Percentiles rank a stretch among this genome's conserved stretches.
Evolutionary conservation across 1,140 invertebrate species (phyloP).

Genomic region (Sesamia nonagrioides): DNA sequence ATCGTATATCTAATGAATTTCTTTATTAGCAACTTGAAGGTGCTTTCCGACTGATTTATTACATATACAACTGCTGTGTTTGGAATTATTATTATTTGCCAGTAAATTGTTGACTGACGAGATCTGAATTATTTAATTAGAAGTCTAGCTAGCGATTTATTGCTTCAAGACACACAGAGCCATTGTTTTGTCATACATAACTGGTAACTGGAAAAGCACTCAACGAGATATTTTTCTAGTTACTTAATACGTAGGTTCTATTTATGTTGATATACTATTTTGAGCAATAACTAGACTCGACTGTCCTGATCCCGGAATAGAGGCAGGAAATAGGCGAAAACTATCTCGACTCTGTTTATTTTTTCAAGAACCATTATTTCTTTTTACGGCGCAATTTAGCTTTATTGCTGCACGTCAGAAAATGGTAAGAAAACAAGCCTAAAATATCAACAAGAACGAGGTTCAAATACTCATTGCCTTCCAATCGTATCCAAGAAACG

Average conservation of each 20-base stretch:
- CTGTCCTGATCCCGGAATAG: conserved; percentile 2
- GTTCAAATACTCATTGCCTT: background rate
- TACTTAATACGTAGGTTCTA: background rate
- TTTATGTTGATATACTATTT: background rate
- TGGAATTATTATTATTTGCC: conserved; percentile 19
- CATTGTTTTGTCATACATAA: background rate
- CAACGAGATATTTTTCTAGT: background rate
- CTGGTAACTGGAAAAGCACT: background rate
- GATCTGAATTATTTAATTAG: conserved; percentile 34
- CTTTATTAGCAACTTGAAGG: background rate
- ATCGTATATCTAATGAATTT: conserved; percentile 38
- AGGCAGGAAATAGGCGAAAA: conserved; percentile 17
- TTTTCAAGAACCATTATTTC: conserved; percentile 11
- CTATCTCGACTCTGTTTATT: conserved; percentile 17
- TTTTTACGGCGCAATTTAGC: conserved; percentile 13
- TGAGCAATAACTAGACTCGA: background rate
- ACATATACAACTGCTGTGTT: conserved; percentile 7
- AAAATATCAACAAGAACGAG: background rate
- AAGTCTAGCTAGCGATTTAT: conserved; percentile 2
- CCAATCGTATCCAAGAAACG: background rate
- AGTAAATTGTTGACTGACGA: conserved; percentile 21
- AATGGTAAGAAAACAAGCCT: conserved; percentile 4
- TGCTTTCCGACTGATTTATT: conserved; percentile 15
- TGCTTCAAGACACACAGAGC: background rate
- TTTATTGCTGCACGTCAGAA: conserved; percentile 11